These are phyloP conservation scores for Abramis brama DNA, from an alignment of 2,113 vertebrate genomes.

Conservation along the genomic window DNA sequence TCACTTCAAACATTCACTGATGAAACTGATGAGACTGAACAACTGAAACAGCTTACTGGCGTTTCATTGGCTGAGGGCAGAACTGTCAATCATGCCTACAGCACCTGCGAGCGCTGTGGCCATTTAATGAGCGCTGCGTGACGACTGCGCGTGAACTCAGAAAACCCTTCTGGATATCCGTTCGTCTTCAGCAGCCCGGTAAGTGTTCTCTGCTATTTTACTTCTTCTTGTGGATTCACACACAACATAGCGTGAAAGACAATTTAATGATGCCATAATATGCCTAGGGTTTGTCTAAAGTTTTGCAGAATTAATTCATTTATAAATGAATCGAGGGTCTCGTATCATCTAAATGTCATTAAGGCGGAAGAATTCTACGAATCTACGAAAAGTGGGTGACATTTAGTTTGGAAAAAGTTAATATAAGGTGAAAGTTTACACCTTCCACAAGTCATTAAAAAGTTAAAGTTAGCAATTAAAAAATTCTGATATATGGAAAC, in stretches of 20 bases:
- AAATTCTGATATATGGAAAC: background rate
- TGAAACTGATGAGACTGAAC: background rate
- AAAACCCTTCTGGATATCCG: background rate
- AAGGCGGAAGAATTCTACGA: constrained; percentile 25
- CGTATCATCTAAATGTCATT: constrained; percentile 51
- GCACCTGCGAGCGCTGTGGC: background rate
- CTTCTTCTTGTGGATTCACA: background rate
- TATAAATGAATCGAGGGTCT: background rate
- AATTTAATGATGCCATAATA: background rate
- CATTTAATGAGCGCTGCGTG: constrained; percentile 22
- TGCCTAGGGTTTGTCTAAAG: background rate
- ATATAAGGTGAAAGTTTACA: background rate
- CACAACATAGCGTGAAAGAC: no score
- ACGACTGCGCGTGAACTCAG: constrained; percentile 3
- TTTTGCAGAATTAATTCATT: background rate
- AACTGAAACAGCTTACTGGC: background rate
- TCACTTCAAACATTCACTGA: background rate
- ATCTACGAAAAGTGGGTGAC: constrained; percentile 18
- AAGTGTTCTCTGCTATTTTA: background rate
- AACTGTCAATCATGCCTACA: constrained; percentile 45
- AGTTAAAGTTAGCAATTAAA: background rate
- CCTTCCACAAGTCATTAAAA: background rate
- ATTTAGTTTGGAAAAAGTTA: background rate
- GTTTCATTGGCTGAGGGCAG: constrained; percentile 26
- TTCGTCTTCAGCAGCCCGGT: background rate